These are phyloP conservation scores for Ramphastos sulfuratus DNA, from an alignment of 2,113 vertebrate species.

Conservation along the genomic window DNA sequence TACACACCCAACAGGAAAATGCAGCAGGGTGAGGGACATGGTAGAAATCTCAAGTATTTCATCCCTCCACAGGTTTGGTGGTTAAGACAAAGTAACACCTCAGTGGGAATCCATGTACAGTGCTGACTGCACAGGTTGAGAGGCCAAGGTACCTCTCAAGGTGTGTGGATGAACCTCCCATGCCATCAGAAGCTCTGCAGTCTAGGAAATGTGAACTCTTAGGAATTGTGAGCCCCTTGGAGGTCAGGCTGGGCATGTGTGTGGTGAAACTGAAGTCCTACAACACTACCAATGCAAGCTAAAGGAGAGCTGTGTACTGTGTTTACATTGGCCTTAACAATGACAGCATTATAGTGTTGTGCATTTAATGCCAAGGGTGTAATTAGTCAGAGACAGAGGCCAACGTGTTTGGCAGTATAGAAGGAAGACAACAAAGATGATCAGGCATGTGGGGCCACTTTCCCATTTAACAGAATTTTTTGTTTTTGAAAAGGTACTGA, in stretches of 20 bases:
- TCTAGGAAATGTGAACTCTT: background rate
- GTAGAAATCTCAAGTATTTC: background rate
- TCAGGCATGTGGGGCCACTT: background rate
- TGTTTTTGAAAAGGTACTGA: background rate
- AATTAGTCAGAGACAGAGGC: background rate
- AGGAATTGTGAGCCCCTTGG: background rate
- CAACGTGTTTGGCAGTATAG: background rate
- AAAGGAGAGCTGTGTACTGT: background rate
- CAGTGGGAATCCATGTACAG: background rate
- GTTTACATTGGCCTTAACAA: background rate
- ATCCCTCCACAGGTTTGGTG: background rate
- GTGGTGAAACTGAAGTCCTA: background rate
- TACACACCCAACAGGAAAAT: background rate
- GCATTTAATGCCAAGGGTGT: background rate
- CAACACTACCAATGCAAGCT: background rate
- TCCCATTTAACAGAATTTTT: background rate
- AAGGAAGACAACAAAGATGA: background rate
- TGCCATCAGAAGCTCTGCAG: background rate
- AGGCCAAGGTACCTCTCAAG: background rate
- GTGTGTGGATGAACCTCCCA: background rate
- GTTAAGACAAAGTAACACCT: background rate
- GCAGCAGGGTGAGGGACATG: background rate
- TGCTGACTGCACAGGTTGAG: too few relatives aligned
- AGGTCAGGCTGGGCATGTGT: too few relatives aligned
- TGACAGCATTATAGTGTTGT: accelerated